Conservation (phyloP, 2,797 vertebrate species). For the Lindbergichthys nudifrons region DNA sequence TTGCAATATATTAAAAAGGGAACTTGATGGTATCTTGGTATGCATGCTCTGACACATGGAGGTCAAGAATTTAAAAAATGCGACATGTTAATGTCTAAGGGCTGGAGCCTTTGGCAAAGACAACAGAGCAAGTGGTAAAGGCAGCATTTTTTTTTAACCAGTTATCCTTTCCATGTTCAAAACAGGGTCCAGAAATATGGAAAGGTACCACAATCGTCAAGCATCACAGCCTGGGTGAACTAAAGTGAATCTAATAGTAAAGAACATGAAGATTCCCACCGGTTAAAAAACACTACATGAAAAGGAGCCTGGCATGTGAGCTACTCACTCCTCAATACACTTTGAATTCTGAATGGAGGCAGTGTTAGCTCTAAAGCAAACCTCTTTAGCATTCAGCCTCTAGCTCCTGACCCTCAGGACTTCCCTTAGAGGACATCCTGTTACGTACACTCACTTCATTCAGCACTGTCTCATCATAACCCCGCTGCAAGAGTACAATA, state of each 20-base stretch:
- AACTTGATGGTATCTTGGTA: background rate
- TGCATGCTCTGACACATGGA: background rate
- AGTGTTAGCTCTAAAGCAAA: slow-evolving; percentile 59
- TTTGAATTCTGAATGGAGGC: slow-evolving; percentile 59
- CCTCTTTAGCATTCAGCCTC: slow-evolving; percentile 70
- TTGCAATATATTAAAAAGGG: background rate
- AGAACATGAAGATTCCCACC: slow-evolving; percentile 15
- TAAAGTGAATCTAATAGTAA: background rate
- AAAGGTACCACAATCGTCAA: background rate
- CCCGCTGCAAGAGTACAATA: slow-evolving; percentile 20
- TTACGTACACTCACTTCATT: slow-evolving; percentile 52
- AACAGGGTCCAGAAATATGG: background rate
- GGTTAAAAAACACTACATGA: slow-evolving; percentile 10
- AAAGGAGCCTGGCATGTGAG: slow-evolving; percentile 44
- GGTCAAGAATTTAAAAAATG: background rate
- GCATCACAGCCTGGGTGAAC: background rate
- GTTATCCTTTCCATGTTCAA: background rate
- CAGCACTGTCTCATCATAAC: slow-evolving; percentile 46
- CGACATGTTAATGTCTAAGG: background rate
- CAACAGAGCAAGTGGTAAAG: background rate
- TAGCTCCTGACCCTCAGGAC: slow-evolving; percentile 57
- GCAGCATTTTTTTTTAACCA: background rate
- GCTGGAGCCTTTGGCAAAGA: background rate
- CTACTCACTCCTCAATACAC: slow-evolving; percentile 37
- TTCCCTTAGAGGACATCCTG: slow-evolving; percentile 62